Evolutionary conservation across 2,797 vertebrate genomes (phyloP), one percentile per base, ranked within the genome.

Genomic region (Yasuhikotakia modesta): DNA sequence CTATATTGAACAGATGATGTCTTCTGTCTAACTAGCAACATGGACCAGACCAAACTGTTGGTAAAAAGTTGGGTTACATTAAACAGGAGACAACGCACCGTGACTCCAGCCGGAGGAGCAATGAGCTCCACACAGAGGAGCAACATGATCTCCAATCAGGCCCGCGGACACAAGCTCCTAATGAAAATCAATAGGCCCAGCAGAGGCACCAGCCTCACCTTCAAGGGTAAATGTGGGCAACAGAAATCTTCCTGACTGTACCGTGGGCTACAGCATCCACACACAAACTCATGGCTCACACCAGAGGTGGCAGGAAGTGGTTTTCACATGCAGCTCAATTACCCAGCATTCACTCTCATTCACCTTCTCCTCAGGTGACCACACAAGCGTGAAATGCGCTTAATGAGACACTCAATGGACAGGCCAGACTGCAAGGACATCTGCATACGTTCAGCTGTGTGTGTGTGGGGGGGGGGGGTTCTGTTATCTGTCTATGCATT

Each of bases 121-220:
- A 58, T 27, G 57, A 71, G 75, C 50, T 35, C 70, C 55, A 48
- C 7, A 19, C 30, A 52, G 50, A 66, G 60, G 50, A 39, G 50
- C 53, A 63, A 50, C 48, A 79, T 79, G 39, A 81, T 81, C 68
- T 71, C 68, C 79, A 53, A 85, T 85, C 81, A 81, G 71, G 70
- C 79, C 76, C 82, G 80, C 79, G 81, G 79, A 83, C 63, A 61
- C 71, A 78, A 60, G 58, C 74, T 64, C 46, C 80, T 82, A 85
- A 85, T 83, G 82, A 83, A 85, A 86, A 86, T 85, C 82, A 81
- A 86, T 86, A 83, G 70, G 68, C 77, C 65, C 64, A 77, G 60
- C 30, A 63, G 60, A 63, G 39, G 30, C 27, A 63, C 60, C 60
- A 43, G 39, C 77, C 76, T 78, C 60, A 57, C 69, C 76, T 83